phyloP scores from a whole-genome alignment of 2,888 invertebrate genomes.

The Nymphalis c-album region DNA sequence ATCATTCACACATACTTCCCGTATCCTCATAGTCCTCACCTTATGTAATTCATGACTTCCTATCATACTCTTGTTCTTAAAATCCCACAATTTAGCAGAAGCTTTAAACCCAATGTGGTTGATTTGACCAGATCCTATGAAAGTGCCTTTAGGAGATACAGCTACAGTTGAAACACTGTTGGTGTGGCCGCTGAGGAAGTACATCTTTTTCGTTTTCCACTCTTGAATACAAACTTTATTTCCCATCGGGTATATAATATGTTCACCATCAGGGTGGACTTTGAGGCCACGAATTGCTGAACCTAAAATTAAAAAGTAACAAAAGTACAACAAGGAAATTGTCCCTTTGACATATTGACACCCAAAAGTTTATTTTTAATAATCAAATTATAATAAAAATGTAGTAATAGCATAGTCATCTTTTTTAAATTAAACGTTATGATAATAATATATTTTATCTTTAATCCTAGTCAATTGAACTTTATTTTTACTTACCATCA shows the following conservation, averaged over 20 bases:
- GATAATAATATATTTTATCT: no score
- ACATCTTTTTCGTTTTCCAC: constrained; percentile 86
- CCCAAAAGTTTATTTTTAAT: no score
- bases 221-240: constrained; percentile 88
- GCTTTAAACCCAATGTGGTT: constrained; percentile 96
- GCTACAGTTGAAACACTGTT: constrained; percentile 89
- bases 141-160: constrained; percentile 87
- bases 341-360: no score
- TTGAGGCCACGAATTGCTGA: constrained; percentile 82
- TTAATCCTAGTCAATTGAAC: no score
- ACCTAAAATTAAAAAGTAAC: constrained; percentile 46
- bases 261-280: constrained; percentile 86
- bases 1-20: no score
- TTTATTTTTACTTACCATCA: constrained; percentile 82
- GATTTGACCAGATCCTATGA: constrained; percentile 93
- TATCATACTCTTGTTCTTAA: constrained; percentile 82
- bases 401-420: no score
- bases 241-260: constrained; percentile 89
- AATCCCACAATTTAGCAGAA: constrained; percentile 93
- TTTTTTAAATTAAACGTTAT: no score
- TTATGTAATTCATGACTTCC: constrained; percentile 92
- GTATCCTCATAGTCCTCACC: constrained; percentile 57
- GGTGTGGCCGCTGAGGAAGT: constrained; percentile 89
- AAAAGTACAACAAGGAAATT: background rate
- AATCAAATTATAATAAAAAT: no score